phyloP scores from a whole-genome alignment of 1,140 invertebrate genomes.

The Bombyx mandarina region DNA sequence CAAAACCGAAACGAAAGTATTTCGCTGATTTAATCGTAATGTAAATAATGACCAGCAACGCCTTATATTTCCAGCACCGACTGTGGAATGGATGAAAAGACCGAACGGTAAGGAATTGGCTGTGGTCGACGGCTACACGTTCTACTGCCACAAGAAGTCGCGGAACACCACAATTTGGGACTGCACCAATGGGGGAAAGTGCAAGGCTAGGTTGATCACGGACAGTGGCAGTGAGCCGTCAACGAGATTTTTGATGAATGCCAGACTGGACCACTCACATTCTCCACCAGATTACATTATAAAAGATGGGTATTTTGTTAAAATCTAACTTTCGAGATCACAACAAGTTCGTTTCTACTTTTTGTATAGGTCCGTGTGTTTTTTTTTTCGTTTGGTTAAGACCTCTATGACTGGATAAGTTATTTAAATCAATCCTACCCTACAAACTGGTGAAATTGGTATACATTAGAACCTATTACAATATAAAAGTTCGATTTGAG shows the following conservation, averaged over 20 bases:
- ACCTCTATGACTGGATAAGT: no score
- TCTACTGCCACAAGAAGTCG: slow-evolving; percentile 10
- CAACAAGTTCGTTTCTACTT: no score
- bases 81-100: slow-evolving; percentile 9
- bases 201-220: slow-evolving; percentile 8
- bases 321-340: slow-evolving; percentile 5
- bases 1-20: no score
- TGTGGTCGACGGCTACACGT: slow-evolving; percentile 17
- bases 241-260: not conserved
- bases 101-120: slow-evolving; percentile 12
- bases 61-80: slow-evolving; percentile 9
- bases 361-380: no score
- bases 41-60: no score
- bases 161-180: slow-evolving; percentile 6
- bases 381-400: no score
- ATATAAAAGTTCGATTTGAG: no score
- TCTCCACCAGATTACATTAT: slow-evolving; percentile 7
- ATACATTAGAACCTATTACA: no score
- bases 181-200: slow-evolving; percentile 11
- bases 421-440: no score
- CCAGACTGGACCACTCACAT: slow-evolving; percentile 9
- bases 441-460: no score
- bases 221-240: not conserved
- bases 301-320: slow-evolving; percentile 21
- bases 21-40: no score